Evolutionary conservation across 2,113 vertebrate species (phyloP).

Genomic region (Emydura subglobosa): DNA sequence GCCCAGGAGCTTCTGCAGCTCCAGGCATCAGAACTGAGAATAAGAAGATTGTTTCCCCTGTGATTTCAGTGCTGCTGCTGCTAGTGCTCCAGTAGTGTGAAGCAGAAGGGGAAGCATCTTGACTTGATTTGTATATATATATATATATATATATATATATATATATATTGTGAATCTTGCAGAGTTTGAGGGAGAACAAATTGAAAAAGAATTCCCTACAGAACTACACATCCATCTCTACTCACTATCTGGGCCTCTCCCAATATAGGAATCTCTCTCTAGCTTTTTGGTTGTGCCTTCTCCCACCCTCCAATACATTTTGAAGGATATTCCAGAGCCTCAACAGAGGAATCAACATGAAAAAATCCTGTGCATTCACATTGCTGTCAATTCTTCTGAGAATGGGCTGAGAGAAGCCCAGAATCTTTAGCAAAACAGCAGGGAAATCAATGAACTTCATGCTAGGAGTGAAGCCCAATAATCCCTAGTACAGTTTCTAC

Average conservation of each 20-base stretch:
- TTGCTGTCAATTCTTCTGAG: background rate
- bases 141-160: no score
- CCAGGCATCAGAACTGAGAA: no score
- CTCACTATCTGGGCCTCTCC: background rate
- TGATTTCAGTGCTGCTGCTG: no score
- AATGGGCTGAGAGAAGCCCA: background rate
- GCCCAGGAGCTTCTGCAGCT: no score
- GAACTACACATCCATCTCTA: background rate
- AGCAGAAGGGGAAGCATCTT: no score
- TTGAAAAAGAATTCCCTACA: background rate
- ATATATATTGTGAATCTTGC: background rate
- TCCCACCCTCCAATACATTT: no score
- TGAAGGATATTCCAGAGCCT: no score
- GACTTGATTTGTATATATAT: no score
- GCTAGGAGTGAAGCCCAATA: background rate
- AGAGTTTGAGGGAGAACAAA: background rate
- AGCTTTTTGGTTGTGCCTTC: background rate
- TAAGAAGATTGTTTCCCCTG: no score
- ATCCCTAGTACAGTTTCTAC: background rate
- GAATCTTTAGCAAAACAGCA: background rate
- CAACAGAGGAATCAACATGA: no score
- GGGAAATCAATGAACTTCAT: background rate
- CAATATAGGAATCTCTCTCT: background rate
- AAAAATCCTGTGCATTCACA: no score
- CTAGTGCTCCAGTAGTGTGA: no score